Percentiles rank a stretch among this genome's conserved stretches.
Evolutionary conservation across 2,888 invertebrate species (phyloP).

Genomic region (Drosophila putrida): DNA sequence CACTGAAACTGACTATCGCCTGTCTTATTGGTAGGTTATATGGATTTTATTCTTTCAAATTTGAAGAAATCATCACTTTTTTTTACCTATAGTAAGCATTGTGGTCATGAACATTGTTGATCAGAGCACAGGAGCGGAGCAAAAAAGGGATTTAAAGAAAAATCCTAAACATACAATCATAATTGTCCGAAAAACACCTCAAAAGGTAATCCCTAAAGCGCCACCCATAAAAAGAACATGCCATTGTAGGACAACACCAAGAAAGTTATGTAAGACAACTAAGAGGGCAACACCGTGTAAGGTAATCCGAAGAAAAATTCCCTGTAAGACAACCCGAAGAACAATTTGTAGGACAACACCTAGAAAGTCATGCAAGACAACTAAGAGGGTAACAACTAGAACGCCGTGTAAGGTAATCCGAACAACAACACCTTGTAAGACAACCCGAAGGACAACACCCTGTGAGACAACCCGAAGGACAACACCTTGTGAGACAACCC

Average conservation of each 20-base stretch:
- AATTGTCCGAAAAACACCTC: not conserved
- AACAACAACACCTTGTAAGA: not conserved
- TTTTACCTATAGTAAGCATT: not conserved
- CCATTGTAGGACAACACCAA: not conserved
- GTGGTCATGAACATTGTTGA: conserved; percentile 12
- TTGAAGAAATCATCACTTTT: not conserved
- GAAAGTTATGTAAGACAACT: not conserved
- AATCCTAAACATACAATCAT: too few relatives aligned
- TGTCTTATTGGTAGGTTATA: conserved; percentile 14
- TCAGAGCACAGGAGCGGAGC: too few relatives aligned
- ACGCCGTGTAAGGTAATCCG: not conserved
- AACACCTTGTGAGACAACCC: too few relatives aligned
- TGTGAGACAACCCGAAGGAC: too few relatives aligned
- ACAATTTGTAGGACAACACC: not conserved
- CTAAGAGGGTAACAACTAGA: not conserved
- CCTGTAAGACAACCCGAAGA: not conserved
- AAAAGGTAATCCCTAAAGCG: not conserved
- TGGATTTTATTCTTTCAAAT: too few relatives aligned
- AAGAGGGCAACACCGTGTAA: not conserved
- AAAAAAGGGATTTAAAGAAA: too few relatives aligned
- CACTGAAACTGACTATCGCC: conserved; percentile 11
- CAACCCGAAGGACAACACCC: not conserved
- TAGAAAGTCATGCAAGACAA: not conserved
- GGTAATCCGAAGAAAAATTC: not conserved
- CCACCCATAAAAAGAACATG: too few relatives aligned